Conservation (phyloP, 2,888 invertebrate species). For the Troilus luridus region DNA sequence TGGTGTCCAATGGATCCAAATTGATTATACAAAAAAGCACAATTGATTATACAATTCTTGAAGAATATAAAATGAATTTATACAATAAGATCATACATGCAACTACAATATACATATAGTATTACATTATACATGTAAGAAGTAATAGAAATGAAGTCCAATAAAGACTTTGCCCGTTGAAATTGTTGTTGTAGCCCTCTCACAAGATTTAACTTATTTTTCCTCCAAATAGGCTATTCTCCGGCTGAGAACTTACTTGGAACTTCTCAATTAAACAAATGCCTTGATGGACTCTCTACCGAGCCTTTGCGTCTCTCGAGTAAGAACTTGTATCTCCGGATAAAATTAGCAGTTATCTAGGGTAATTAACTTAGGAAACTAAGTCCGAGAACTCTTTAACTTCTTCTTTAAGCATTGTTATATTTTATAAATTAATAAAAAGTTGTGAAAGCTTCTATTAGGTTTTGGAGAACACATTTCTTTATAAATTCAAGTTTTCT, state of each 20-base stretch:
- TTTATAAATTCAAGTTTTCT: no score
- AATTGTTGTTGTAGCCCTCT: not conserved
- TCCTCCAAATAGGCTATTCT: not conserved
- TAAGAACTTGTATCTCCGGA: not conserved
- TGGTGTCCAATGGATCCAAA: no score
- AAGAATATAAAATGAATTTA: no score
- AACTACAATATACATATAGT: no score
- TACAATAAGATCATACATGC: no score
- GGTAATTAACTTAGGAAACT: not conserved
- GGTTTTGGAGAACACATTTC: no score
- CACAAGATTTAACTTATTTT: constrained; percentile 14
- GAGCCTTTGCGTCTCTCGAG: not conserved
- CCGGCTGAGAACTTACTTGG: not conserved
- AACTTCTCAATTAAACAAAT: not conserved
- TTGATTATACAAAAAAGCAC: no score
- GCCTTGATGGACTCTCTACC: not conserved
- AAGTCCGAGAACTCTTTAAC: not conserved
- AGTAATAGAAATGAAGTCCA: not conserved
- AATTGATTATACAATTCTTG: no score
- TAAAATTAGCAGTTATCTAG: not conserved
- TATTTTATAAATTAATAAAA: not conserved
- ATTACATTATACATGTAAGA: not conserved
- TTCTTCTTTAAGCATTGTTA: not conserved
- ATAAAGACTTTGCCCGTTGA: not conserved
- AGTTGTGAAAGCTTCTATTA: no score